phyloP scores from a whole-genome alignment of 2,797 vertebrate species.

The Steatocranus sp. region DNA sequence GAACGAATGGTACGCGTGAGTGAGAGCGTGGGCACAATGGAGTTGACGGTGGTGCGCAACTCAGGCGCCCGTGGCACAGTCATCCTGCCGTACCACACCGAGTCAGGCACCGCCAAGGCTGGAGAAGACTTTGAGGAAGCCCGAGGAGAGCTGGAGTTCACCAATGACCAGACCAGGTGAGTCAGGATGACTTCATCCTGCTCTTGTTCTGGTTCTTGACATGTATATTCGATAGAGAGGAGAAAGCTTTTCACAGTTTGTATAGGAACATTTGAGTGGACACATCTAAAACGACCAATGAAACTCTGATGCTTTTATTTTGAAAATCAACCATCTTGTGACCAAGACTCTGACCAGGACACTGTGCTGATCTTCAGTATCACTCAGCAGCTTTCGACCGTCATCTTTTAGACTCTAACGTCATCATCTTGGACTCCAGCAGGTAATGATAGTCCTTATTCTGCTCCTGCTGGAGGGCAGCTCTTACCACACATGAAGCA shows the following conservation, averaged over 20 bases:
- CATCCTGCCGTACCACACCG: conserved; percentile 84
- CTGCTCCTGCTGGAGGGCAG: neutral
- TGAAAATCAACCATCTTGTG: neutral
- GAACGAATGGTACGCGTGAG: conserved; percentile 83
- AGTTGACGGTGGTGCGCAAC: conserved; percentile 87
- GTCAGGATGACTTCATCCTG: conserved; percentile 18
- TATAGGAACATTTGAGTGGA: neutral
- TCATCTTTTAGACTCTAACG: neutral
- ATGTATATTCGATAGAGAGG: neutral
- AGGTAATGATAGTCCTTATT: neutral
- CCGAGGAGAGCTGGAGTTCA: conserved; percentile 88
- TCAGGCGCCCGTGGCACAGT: conserved; percentile 90
- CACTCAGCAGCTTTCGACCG: neutral
- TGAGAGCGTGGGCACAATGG: conserved; percentile 91
- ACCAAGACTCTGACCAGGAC: neutral
- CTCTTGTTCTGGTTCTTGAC: neutral
- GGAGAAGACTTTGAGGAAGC: conserved; percentile 87
- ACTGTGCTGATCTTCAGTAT: neutral
- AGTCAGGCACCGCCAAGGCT: conserved; percentile 80
- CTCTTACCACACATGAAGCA: neutral
- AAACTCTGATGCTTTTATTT: neutral
- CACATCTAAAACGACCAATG: neutral
- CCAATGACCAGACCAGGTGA: conserved; percentile 92
- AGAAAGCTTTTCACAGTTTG: accelerated
- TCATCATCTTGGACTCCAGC: neutral